phyloP scores from a whole-genome alignment of 1,140 invertebrate genomes.

The Anthonomus grandis region DNA sequence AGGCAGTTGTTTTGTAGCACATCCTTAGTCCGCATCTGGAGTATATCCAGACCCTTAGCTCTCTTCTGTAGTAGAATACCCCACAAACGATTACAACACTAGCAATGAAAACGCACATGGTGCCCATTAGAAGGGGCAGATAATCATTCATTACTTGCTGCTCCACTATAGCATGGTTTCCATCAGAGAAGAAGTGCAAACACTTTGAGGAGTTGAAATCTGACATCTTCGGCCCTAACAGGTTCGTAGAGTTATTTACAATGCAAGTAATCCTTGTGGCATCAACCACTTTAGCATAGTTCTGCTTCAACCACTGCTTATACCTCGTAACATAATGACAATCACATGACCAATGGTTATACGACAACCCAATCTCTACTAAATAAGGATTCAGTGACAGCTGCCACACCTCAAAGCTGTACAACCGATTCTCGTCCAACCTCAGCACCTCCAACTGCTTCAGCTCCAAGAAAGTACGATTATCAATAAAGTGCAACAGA shows the following conservation, averaged over 20 bases:
- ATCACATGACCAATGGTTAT: conserved; percentile 88
- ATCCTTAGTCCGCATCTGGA: conserved; percentile 80
- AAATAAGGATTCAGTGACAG: conserved; percentile 72
- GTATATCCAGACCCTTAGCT: conserved; percentile 82
- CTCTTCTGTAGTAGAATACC: conserved; percentile 75
- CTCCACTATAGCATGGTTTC: conserved; percentile 64
- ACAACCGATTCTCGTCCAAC: conserved; percentile 80
- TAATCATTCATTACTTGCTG: conserved; percentile 76
- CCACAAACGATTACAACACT: conserved; percentile 70
- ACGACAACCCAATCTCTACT: conserved; percentile 72
- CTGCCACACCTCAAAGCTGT: conserved; percentile 75
- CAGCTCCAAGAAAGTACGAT: conserved; percentile 78
- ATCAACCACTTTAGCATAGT: conserved; percentile 71
- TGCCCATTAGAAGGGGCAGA: conserved; percentile 71
- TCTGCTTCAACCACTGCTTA: conserved; percentile 70
- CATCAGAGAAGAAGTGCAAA: conserved; percentile 61
- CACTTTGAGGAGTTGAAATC: conserved; percentile 69
- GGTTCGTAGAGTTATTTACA: conserved; percentile 61
- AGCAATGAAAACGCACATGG: conserved; percentile 68
- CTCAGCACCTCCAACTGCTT: conserved; percentile 78
- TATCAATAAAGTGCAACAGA: conserved; percentile 77
- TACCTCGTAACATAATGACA: conserved; percentile 77
- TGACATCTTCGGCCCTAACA: conserved; percentile 57
- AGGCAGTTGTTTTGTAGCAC: conserved; percentile 75
- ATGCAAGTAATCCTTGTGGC: conserved; percentile 65